Base-by-base conservation (phyloP, 2,888 invertebrate species). In the Phalera bucephala region DNA sequence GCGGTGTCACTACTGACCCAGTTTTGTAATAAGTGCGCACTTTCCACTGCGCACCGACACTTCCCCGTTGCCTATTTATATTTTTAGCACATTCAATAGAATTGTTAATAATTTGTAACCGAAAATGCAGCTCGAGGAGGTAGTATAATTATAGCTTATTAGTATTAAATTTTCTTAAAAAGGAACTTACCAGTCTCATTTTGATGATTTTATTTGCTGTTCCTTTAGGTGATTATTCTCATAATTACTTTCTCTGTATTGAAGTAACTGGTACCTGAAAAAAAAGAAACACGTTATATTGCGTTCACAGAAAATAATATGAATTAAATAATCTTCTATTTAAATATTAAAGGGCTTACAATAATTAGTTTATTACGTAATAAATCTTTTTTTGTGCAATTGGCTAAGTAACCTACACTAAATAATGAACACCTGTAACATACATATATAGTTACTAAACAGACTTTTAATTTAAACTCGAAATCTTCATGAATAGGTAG, bases 1-100 rank as follows among this genome's bases (percentile, higher is more conserved):
- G 89, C 85, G 89, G 83, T 60, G 79, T 75, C 59, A 85, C 90
- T 89, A 89, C 87, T 89, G 88, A 90, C 90, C 90, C 72, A 90
- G 78, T 88, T 89, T 75, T 67, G 71, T 72, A 76, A 80, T 75
- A 80, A 84, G 80, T 88, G 89, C 89, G 90, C 90, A 79, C 74
- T 85, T 81, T 79, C 65, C 72, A 77, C 79, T 82, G 88, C 88
- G 89, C 89, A 88, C 68, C 57, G 55, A 77, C 72, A 82, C 80
- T 80, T 79, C 80, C 80, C 66, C 64, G 75, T 80, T 75, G 67
- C 72, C 72, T 80, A 75, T 82, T 80, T 78, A 79, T 73, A 72
- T 72, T 80, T 76, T 72, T 46, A 55, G 44, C 49, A 61, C 73
- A 66, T 66, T 67, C 40, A 58, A 68, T 63, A 63, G 47, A 60